A percentile compares a stretch with the other conserved stretches of the same genome.
Evolutionary conservation across 2,113 vertebrate genomes (phyloP).

Genomic region (Perca schrenkii): DNA sequence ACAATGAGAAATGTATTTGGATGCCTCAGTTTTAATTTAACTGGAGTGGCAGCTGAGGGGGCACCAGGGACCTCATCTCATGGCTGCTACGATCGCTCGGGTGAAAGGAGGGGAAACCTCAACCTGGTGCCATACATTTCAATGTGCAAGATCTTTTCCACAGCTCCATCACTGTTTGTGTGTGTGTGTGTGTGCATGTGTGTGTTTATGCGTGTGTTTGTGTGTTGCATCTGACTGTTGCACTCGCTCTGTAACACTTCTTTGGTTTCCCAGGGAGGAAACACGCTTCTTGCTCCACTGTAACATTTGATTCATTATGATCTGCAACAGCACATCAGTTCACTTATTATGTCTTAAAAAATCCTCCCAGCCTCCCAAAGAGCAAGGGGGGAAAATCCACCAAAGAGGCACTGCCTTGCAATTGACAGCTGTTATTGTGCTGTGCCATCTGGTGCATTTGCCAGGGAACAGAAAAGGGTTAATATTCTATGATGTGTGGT

Average conservation of each 20-base stretch:
- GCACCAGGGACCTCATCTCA: conserved; percentile 85
- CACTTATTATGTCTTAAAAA: conserved; percentile 85
- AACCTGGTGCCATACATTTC: conserved; percentile 67
- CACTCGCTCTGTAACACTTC: conserved; percentile 69
- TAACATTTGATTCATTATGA: conserved; percentile 82
- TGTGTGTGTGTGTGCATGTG: conserved; percentile 2
- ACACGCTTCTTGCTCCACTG: conserved; percentile 72
- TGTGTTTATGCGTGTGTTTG: conserved; percentile 46
- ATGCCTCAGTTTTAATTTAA: conserved; percentile 92
- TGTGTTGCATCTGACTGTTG: conserved; percentile 59
- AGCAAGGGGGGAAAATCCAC: conserved; percentile 81
- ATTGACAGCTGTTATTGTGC: conserved; percentile 89
- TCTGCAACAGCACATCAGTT: conserved; percentile 81
- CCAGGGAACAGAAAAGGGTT: conserved; percentile 88
- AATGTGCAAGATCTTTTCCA: conserved; percentile 58
- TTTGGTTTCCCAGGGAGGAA: conserved; percentile 74
- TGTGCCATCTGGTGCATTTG: conserved; percentile 87
- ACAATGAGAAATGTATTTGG: conserved; percentile 87
- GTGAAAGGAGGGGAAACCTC: conserved; percentile 67
- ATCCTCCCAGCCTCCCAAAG: conserved; percentile 77
- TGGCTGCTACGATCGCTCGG: conserved; percentile 76
- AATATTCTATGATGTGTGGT: conserved; percentile 89
- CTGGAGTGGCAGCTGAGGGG: conserved; percentile 89
- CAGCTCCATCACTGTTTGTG: conserved; percentile 39
- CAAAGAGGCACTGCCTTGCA: conserved; percentile 85